These are phyloP conservation scores for Glyphotaelius pellucidus DNA, from an alignment of 2,888 invertebrate genomes.

Conservation along the genomic window DNA sequence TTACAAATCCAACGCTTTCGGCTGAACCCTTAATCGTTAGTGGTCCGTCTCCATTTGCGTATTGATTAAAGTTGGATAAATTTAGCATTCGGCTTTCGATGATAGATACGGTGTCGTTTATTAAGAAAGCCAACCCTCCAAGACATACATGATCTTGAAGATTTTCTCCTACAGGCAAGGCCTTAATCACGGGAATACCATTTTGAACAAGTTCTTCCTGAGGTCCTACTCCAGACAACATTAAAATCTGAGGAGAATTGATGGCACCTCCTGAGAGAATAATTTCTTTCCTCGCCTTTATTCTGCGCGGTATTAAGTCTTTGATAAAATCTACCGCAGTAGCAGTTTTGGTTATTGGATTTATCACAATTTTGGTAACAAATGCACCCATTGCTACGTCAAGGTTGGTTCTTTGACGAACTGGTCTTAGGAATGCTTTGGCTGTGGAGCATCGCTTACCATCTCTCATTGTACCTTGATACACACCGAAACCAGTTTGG, in stretches of 20 bases:
- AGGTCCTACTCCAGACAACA: constrained; percentile 76
- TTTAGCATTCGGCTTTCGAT: background rate
- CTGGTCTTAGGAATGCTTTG: constrained; percentile 74
- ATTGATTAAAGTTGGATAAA: background rate
- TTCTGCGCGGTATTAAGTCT: constrained; percentile 67
- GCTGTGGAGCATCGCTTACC: constrained; percentile 76
- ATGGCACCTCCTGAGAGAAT: constrained; percentile 74
- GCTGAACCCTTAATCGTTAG: constrained; percentile 80
- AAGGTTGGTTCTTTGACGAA: constrained; percentile 68
- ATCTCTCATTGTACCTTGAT: constrained; percentile 73
- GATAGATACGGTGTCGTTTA: constrained; percentile 23
- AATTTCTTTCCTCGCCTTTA: constrained; percentile 72
- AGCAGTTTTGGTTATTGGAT: constrained; percentile 70
- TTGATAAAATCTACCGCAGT: constrained; percentile 70
- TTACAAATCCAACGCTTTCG: constrained; percentile 82
- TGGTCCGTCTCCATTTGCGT: constrained; percentile 71
- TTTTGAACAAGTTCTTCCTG: constrained; percentile 69
- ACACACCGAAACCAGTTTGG: constrained; percentile 75
- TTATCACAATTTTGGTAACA: constrained; percentile 73
- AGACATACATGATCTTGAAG: constrained; percentile 78
- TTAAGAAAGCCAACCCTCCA: constrained; percentile 77
- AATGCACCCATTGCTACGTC: constrained; percentile 70
- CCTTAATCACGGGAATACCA: constrained; percentile 70
- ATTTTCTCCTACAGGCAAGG: constrained; percentile 73
- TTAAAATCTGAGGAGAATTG: constrained; percentile 74